Conservation (phyloP, 2,797 vertebrate genomes). For the Platalea minor region DNA sequence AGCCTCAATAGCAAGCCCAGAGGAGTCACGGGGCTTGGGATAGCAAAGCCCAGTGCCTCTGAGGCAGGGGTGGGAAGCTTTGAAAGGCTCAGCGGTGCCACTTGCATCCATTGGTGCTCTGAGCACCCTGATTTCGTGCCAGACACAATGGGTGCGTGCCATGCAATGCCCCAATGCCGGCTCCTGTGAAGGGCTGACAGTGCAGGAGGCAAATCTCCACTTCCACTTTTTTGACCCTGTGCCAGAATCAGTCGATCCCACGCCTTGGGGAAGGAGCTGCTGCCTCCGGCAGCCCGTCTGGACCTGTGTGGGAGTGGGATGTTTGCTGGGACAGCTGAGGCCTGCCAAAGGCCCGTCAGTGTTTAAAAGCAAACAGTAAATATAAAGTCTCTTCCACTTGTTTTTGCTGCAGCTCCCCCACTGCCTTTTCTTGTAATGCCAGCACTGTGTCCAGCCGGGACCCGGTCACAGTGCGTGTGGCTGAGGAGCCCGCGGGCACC, state of each 20-base stretch:
- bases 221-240: neutral
- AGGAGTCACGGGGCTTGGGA: neutral
- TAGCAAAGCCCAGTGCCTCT: accelerated
- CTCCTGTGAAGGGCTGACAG: neutral
- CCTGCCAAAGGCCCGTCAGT: neutral
- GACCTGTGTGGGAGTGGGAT: neutral
- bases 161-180: accelerated
- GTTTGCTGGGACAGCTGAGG: neutral
- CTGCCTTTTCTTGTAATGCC: neutral
- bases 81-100: neutral
- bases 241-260: neutral
- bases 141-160: accelerated
- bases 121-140: neutral
- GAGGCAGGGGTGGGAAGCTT: neutral
- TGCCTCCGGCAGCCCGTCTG: neutral
- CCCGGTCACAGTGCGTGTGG: accelerated
- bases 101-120: neutral
- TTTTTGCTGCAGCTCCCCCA: neutral
- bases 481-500: neutral
- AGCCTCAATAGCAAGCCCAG: neutral
- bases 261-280: neutral
- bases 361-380: neutral
- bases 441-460: neutral
- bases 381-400: neutral
- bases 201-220: neutral